Evolutionary conservation across 1,140 invertebrate genomes (phyloP).

Genomic region (Drosophila pruinosa): DNA sequence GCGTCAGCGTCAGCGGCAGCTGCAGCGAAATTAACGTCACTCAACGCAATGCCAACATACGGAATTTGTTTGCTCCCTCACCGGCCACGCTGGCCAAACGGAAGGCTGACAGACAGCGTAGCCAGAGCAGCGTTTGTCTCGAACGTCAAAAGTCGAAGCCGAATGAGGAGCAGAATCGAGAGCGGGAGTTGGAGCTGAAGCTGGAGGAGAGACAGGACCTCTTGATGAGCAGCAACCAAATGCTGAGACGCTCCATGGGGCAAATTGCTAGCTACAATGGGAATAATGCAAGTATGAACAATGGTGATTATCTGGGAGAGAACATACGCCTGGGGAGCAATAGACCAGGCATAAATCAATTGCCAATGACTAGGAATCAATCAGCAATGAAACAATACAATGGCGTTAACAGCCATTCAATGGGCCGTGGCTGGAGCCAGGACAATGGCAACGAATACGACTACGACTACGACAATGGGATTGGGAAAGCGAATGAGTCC

Average conservation of each 20-base stretch:
- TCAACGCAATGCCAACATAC: conserved; percentile 72
- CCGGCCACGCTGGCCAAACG: conserved; percentile 46
- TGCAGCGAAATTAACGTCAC: conserved; percentile 53
- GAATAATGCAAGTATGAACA: conserved; percentile 25
- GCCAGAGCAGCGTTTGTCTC: conserved; percentile 64
- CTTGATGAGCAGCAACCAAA: conserved; percentile 15
- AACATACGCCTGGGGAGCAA: conserved; percentile 1
- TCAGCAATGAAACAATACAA: conserved; percentile 73
- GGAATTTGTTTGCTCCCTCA: conserved; percentile 67
- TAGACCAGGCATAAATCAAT: conserved; percentile 67
- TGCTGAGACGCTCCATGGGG: conserved; percentile 30
- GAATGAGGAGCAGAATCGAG: conserved; percentile 15
- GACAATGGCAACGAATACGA: conserved; percentile 43
- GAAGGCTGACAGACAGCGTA: conserved; percentile 60
- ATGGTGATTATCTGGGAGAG: conserved; percentile 25
- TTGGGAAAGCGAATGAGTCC: not conserved
- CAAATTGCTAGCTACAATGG: conserved; percentile 45
- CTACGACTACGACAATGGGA: not conserved
- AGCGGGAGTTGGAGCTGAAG: not conserved
- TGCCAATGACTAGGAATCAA: conserved; percentile 69
- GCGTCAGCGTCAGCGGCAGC: conserved; percentile 11
- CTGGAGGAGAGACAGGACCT: conserved; percentile 5
- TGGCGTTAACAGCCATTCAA: conserved; percentile 46
- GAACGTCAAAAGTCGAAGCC: conserved; percentile 31
- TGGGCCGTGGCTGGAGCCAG: conserved; percentile 17